A percentile compares a stretch with the other conserved stretches of the same genome.
Evolutionary conservation across 2,888 invertebrate genomes (phyloP).

Genomic region (Brachynemurus nebulosus): DNA sequence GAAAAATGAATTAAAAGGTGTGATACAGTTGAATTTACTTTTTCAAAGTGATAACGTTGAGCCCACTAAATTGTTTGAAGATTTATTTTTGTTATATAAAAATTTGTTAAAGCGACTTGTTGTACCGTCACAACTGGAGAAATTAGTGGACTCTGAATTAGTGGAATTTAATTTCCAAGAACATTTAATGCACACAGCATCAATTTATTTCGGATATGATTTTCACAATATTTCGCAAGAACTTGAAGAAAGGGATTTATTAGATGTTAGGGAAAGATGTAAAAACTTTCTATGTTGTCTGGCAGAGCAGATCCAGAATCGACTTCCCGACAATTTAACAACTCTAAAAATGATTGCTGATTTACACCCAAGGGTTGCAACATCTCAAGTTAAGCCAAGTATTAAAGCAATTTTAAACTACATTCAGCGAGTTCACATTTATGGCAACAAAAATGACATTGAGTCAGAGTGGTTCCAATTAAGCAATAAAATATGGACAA

Average conservation of each 20-base stretch:
- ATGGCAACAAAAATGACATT: conserved; percentile 14
- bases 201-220: conserved; percentile 22
- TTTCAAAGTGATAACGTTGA: conserved; percentile 21
- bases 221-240: conserved; percentile 15
- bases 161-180: conserved; percentile 19
- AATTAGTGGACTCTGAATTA: conserved; percentile 17
- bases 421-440: conserved; percentile 14
- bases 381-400: conserved; percentile 16
- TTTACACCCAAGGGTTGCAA: conserved; percentile 14
- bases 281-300: conserved; percentile 16
- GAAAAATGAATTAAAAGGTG: conserved; percentile 17
- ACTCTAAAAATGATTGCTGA: conserved; percentile 17
- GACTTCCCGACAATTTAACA: conserved; percentile 19
- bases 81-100: conserved; percentile 18
- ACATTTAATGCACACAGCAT: conserved; percentile 19
- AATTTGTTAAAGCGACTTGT: conserved; percentile 18
- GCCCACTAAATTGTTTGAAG: conserved; percentile 17
- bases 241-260: conserved; percentile 10
- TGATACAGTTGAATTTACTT: conserved; percentile 12
- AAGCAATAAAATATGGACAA: conserved; percentile 14
- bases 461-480: conserved; percentile 16
- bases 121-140: conserved; percentile 19
- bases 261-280: conserved; percentile 16
- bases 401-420: conserved; percentile 12
- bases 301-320: conserved; percentile 16